A percentile compares a stretch with the other conserved stretches of the same genome.
Conservation (phyloP, 2,113 vertebrate species). For the Butorides virescens region DNA sequence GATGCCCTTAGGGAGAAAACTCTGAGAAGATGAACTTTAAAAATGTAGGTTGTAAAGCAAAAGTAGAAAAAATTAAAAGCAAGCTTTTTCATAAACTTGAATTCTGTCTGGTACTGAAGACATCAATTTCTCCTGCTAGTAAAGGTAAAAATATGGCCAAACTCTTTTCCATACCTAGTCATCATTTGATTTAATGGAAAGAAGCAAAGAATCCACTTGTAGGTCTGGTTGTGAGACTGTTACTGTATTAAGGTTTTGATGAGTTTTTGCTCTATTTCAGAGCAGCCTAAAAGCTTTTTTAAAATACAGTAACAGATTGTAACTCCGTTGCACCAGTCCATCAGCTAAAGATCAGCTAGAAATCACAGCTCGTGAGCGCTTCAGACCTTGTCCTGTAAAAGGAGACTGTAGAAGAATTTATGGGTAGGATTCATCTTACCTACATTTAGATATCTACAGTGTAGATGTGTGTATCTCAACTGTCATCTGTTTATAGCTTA, state of each 20-base stretch:
- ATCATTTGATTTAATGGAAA: not conserved
- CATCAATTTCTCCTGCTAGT: not conserved
- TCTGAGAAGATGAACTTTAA: not conserved
- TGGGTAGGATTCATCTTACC: not conserved
- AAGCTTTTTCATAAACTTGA: not conserved
- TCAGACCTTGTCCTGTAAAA: not conserved
- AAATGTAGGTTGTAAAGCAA: not conserved
- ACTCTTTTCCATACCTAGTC: not conserved
- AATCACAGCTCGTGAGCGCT: not conserved
- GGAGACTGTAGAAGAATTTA: not conserved
- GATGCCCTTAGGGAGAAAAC: not conserved
- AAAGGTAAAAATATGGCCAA: not conserved
- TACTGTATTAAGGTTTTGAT: not conserved
- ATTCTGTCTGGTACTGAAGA: not conserved
- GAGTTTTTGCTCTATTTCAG: not conserved
- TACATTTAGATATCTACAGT: not conserved
- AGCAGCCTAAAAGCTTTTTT: not conserved
- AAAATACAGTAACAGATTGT: not conserved
- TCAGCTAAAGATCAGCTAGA: not conserved
- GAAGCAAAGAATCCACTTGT: not conserved
- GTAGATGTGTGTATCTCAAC: not conserved
- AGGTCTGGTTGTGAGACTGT: not conserved
- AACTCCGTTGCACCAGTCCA: not conserved
- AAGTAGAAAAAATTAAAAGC: not conserved
- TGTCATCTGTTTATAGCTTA: not conserved